These are phyloP conservation scores for Hyaena hyaena DNA, from an alignment of 2,113 vertebrate species.

Conservation along the genomic window DNA sequence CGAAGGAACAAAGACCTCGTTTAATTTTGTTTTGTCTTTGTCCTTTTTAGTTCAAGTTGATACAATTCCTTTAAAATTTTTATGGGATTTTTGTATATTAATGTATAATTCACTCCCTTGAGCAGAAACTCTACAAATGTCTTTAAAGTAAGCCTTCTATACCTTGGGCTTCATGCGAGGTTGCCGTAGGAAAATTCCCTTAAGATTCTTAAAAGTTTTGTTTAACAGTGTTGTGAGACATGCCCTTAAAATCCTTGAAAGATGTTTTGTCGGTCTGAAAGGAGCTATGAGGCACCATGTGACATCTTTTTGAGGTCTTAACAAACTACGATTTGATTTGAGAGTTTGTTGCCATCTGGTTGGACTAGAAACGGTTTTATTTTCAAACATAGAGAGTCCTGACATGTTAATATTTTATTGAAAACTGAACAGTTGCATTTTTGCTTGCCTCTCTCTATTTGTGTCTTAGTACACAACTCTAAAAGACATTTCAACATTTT, in stretches of 20 bases:
- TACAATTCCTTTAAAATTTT: constrained; percentile 9
- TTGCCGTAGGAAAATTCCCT: neutral
- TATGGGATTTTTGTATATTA: neutral
- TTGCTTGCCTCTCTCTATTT: neutral
- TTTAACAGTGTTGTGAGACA: neutral
- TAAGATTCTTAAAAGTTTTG: neutral
- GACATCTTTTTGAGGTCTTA: neutral
- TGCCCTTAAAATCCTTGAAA: neutral
- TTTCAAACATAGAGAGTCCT: neutral
- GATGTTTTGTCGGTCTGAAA: neutral
- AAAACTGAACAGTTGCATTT: neutral
- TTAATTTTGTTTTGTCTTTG: constrained; percentile 10
- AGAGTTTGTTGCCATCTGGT: neutral
- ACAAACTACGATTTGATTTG: neutral
- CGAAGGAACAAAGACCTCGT: neutral
- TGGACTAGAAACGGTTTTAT: neutral
- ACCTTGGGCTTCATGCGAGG: neutral
- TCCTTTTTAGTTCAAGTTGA: constrained; percentile 8
- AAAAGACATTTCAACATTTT: neutral
- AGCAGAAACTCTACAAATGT: neutral
- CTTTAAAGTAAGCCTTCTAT: neutral
- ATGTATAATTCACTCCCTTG: neutral
- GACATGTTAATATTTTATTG: neutral
- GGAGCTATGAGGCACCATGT: neutral
- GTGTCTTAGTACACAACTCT: neutral